Evolutionary conservation across 2,797 vertebrate species (phyloP).

Genomic region (Peromyscus melanophrys): DNA sequence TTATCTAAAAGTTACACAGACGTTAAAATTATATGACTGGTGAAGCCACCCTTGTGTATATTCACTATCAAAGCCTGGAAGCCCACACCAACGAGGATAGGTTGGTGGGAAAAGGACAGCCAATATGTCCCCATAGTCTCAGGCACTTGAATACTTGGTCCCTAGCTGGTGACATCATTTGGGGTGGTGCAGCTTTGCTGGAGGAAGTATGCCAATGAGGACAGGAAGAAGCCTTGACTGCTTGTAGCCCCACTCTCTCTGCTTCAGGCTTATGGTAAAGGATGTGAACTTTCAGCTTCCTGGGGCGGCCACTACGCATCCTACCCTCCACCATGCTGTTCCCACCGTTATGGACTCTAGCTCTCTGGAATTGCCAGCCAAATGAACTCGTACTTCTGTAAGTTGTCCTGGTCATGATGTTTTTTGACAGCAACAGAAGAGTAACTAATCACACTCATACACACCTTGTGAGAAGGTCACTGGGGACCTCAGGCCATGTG

Average conservation of each 20-base stretch:
- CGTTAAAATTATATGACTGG: not conserved
- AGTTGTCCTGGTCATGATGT: not conserved
- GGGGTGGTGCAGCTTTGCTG: not conserved
- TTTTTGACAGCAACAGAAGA: no score
- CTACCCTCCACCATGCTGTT: not conserved
- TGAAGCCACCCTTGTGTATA: not conserved
- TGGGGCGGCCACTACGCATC: no score
- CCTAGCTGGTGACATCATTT: not conserved
- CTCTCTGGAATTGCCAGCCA: not conserved
- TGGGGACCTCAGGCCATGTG: not conserved
- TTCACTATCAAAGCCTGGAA: not conserved
- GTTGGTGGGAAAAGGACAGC: not conserved
- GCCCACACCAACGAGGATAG: not conserved
- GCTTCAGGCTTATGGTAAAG: not conserved
- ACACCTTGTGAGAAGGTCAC: not conserved
- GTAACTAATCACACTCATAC: not conserved
- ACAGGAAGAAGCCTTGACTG: not conserved
- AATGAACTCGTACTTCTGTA: not conserved
- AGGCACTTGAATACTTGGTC: not conserved
- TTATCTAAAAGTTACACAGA: not conserved
- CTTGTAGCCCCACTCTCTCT: not conserved
- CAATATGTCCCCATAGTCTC: not conserved
- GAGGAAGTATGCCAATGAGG: not conserved
- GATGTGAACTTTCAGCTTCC: not conserved
- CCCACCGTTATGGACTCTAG: not conserved